Evolutionary conservation across 2,797 vertebrate genomes (phyloP).

Genomic region (Pseudochirops corinnae): DNA sequence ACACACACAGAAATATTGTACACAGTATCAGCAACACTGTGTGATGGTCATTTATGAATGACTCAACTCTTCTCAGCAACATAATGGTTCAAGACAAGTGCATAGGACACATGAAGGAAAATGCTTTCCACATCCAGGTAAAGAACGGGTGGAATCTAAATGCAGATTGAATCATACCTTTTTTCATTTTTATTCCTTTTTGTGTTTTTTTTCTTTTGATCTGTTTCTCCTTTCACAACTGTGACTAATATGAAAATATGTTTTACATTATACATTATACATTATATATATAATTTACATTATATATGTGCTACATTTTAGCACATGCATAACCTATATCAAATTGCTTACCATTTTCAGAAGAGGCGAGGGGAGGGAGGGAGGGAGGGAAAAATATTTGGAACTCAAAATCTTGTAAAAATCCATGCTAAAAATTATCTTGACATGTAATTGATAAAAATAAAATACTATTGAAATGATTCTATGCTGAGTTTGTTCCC

Average conservation of each 20-base stretch:
- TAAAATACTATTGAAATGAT: neutral
- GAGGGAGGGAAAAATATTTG: too few species aligned
- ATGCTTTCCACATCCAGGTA: neutral
- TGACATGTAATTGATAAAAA: too few species aligned
- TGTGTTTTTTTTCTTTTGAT: neutral
- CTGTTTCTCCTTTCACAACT: neutral
- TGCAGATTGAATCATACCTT: neutral
- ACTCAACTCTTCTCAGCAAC: neutral
- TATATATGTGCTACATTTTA: too few species aligned
- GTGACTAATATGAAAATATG: neutral
- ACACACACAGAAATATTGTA: neutral
- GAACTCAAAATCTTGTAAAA: too few species aligned
- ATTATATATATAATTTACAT: too few species aligned
- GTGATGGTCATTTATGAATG: neutral
- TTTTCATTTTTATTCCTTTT: neutral
- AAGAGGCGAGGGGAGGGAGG: too few species aligned
- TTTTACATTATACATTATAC: too few species aligned
- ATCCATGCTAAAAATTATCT: too few species aligned
- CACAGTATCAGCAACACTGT: neutral
- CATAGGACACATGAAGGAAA: neutral
- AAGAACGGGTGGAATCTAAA: neutral
- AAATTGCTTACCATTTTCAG: too few species aligned
- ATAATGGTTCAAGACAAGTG: neutral
- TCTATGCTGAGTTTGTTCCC: neutral
- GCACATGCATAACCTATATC: too few species aligned